Percentiles rank a stretch among this genome's conserved stretches.
phyloP scores from a whole-genome alignment of 2,113 vertebrate species.

The Potamarius usumacintae region DNA sequence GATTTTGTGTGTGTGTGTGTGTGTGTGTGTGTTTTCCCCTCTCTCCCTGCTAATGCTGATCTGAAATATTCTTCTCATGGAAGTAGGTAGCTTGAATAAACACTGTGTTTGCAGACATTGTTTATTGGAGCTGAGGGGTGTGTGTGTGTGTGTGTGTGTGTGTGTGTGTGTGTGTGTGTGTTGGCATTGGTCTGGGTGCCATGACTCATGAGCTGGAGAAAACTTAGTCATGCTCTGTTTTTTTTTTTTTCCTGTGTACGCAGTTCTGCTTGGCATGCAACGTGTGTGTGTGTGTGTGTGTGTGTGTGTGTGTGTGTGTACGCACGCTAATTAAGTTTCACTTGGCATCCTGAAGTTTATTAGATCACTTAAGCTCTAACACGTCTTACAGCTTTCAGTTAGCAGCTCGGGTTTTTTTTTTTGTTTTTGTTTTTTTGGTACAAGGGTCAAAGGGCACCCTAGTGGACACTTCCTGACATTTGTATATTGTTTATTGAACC shows the following conservation, averaged over 20 bases:
- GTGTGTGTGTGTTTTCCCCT: too few species aligned
- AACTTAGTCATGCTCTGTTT: not conserved
- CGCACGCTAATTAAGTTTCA: not conserved
- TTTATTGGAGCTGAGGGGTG: not conserved
- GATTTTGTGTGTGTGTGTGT: too few species aligned
- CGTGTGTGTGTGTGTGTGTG: not conserved
- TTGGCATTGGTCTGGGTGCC: not conserved
- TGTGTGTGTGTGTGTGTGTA: not conserved
- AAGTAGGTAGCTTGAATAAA: not conserved
- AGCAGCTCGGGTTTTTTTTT: not conserved
- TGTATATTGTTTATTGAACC: not conserved
- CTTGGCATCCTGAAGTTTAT: not conserved
- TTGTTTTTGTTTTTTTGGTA: not conserved
- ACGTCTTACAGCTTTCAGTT: not conserved
- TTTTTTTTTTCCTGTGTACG: not conserved
- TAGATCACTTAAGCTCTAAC: not conserved
- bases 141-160: not conserved
- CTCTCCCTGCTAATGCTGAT: too few species aligned
- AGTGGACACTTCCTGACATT: not conserved
- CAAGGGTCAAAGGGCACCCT: not conserved
- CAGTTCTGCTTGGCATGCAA: not conserved
- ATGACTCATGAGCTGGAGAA: conserved; percentile 24
- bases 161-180: not conserved
- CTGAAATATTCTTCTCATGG: not conserved
- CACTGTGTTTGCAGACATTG: not conserved